A percentile compares a stretch with the other conserved stretches of the same genome.
These are phyloP conservation scores for Cydia splendana DNA, from an alignment of 1,140 invertebrate species.

Conservation along the genomic window DNA sequence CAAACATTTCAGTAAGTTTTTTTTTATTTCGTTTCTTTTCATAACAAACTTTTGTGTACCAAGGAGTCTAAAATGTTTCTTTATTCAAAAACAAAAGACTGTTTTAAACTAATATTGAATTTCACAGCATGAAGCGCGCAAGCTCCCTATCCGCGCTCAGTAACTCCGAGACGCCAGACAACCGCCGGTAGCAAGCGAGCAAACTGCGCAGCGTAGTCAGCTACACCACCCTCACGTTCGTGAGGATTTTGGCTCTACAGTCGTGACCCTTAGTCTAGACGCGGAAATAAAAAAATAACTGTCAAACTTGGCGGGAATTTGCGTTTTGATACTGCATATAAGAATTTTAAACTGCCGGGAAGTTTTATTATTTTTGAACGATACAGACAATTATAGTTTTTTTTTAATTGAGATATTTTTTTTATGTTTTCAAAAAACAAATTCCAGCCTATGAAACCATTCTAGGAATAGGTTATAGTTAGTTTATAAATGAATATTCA, in stretches of 20 bases:
- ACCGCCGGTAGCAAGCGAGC: slow-evolving; percentile 58
- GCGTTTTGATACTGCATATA: slow-evolving; percentile 12
- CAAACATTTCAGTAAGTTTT: not conserved
- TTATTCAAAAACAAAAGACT: no score
- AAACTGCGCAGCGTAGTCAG: slow-evolving; percentile 46
- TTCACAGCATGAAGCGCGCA: slow-evolving; percentile 78
- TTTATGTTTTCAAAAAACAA: not conserved
- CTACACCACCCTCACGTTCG: slow-evolving; percentile 60
- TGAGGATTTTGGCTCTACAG: slow-evolving; percentile 62
- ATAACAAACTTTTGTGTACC: no score
- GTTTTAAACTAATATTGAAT: not conserved
- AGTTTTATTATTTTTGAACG: not conserved
- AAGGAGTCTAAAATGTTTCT: not conserved
- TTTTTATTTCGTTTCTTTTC: not conserved
- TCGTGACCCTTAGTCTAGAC: slow-evolving; percentile 45
- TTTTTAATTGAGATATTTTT: no score
- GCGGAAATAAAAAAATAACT: slow-evolving; percentile 21
- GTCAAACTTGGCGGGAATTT: slow-evolving; percentile 28
- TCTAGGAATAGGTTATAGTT: no score
- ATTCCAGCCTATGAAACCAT: slow-evolving; percentile 6
- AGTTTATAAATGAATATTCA: slow-evolving; percentile 19
- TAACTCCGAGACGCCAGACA: slow-evolving; percentile 53
- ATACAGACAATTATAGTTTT: not conserved
- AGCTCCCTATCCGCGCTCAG: slow-evolving; percentile 79
- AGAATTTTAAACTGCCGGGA: not conserved